A percentile compares a stretch with the other conserved stretches of the same genome.
Conservation (phyloP, 2,797 vertebrate species). For the Scyliorhinus canicula region DNA sequence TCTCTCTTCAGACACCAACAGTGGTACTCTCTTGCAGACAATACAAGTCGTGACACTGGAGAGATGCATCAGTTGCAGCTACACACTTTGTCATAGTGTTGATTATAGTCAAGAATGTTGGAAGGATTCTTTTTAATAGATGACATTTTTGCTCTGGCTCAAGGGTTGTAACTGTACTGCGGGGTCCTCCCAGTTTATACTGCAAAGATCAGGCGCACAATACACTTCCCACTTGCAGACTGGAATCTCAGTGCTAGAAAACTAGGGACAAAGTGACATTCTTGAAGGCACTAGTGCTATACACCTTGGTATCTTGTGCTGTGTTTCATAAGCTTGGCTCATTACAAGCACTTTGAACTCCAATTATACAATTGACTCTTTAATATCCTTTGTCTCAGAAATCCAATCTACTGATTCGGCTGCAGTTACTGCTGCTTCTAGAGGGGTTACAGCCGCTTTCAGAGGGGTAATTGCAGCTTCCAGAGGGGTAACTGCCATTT, state of each 20-base stretch:
- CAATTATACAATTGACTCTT: constrained; percentile 28
- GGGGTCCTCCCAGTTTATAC: neutral
- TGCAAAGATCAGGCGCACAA: constrained; percentile 24
- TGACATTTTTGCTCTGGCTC: neutral
- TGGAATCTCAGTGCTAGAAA: constrained; percentile 31
- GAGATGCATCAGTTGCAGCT: neutral
- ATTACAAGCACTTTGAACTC: neutral
- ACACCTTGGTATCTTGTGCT: constrained; percentile 16
- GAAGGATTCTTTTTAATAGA: neutral
- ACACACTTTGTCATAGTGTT: neutral
- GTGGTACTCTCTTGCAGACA: neutral
- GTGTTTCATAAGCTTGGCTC: neutral
- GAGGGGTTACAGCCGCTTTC: neutral
- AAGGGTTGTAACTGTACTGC: neutral
- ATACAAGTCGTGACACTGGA: neutral
- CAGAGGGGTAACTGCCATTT: neutral
- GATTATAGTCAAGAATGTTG: neutral
- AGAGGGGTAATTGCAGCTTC: neutral
- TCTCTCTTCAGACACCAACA: neutral
- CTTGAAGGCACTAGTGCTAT: constrained; percentile 6
- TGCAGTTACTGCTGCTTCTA: neutral
- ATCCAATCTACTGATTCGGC: neutral
- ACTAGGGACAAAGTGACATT: constrained; percentile 15
- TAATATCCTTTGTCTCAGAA: constrained; percentile 3
- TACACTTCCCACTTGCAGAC: neutral